A percentile compares a stretch with the other conserved stretches of the same genome.
phyloP scores from a whole-genome alignment of 2,888 invertebrate genomes.

The Phytoseiulus persimilis region DNA sequence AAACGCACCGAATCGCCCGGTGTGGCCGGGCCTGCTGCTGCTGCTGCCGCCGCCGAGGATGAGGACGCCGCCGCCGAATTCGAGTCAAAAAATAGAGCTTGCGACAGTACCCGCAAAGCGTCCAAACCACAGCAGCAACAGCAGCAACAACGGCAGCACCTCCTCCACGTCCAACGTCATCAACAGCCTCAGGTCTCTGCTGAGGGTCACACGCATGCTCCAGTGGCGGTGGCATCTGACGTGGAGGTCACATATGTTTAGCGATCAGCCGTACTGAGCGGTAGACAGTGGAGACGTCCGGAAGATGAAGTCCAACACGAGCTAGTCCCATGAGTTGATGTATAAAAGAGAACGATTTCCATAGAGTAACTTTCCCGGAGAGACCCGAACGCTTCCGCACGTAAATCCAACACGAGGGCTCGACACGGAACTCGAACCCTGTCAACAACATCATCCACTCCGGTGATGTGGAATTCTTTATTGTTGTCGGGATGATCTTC shows the following conservation, averaged over 20 bases:
- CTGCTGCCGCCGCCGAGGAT: not conserved
- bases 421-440: too few species aligned
- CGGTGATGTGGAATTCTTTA: too few species aligned
- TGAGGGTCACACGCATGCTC: not conserved
- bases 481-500: too few species aligned
- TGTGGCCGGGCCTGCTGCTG: not conserved
- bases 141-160: not conserved
- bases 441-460: too few species aligned
- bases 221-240: not conserved
- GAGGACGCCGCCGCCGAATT: not conserved
- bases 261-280: not conserved
- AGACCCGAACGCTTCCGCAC: too few species aligned
- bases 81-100: not conserved
- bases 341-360: not conserved
- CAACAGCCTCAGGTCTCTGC: not conserved
- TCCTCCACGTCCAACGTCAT: not conserved
- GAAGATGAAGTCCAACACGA: not conserved
- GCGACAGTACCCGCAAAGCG: not conserved
- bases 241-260: constrained; percentile 30
- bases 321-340: not conserved
- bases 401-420: too few species aligned
- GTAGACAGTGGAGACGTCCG: not conserved
- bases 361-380: not conserved
- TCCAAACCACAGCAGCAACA: not conserved
- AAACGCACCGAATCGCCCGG: not conserved